Evolutionary conservation across 2,797 vertebrate species (phyloP), one percentile per base, ranked within the genome.

Genomic region (Tiaroga cobitis): DNA sequence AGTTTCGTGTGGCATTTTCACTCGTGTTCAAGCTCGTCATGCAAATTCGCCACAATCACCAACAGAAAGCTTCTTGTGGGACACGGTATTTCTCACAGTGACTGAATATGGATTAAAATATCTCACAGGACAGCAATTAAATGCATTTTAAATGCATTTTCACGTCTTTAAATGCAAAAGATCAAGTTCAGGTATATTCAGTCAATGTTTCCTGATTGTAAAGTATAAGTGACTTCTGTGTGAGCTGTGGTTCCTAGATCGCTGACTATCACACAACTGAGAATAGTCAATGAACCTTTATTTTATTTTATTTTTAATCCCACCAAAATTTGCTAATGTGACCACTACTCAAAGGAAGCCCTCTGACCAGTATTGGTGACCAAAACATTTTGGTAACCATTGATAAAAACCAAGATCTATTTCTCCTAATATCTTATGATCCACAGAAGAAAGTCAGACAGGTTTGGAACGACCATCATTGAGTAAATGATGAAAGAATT

Each of bases 171-270:
- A 49, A 65, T 21, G 51, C 34, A 51, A 84, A 69, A 46, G 4
- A 54, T 68, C 34, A 41, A 68, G 63, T 43, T 67, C 24, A 29
- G 32, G 13, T 68, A 74, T 39, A 70, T 49, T 79, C 29, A 70
- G 76, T 63, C 29, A 65, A 4, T 73, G 68, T 73, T 85, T 85
- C 37, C 54, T 73, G 54, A 61, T 72, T 32, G 65, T 41, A n/a
- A 70, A 84, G 63, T 43, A 65, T 65, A 69, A 43, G 69, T 41
- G 24, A 70, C 5, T 13, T 69, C 2, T 41, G 32, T n/a, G 4
- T 61, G n/a, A 63, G n/a, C n/a, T 63, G 6, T n/a, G 68, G n/a
- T 26, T 43, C 5, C 13, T 16, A 16, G 3, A 43, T 8, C 2
- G 3, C 5, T 26, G n/a, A n/a, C n/a, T n/a, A n/a, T n/a, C n/a